These are phyloP conservation scores for Cryptoprocta ferox DNA, from an alignment of 2,797 vertebrate species.

Conservation along the genomic window DNA sequence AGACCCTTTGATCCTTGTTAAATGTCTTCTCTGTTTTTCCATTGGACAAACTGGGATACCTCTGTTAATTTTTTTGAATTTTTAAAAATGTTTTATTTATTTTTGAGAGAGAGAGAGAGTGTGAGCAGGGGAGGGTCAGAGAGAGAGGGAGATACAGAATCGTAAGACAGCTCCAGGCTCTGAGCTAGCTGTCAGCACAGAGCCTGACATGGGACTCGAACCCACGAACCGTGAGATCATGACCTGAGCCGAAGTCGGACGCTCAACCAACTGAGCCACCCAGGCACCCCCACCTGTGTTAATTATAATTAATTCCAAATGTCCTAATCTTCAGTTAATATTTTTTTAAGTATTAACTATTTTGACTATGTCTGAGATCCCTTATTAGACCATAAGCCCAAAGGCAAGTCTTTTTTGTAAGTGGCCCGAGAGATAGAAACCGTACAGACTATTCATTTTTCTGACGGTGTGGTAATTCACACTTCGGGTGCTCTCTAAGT, in stretches of 20 bases:
- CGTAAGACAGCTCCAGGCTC: too few species aligned
- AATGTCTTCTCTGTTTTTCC: neutral
- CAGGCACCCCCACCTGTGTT: neutral
- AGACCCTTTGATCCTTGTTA: neutral
- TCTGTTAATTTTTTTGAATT: too few species aligned
- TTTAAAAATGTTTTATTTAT: too few species aligned
- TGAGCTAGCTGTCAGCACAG: too few species aligned
- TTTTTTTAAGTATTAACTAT: neutral
- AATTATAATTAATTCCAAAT: slow-evolving; percentile 16
- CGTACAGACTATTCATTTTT: neutral
- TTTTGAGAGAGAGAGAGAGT: too few species aligned
- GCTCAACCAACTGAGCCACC: too few species aligned
- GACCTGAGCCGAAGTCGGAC: too few species aligned
- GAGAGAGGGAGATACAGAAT: too few species aligned
- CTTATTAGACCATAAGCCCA: neutral
- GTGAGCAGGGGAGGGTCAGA: too few species aligned
- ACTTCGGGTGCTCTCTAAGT: neutral
- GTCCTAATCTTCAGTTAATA: neutral
- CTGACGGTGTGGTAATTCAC: neutral
- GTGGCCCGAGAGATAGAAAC: neutral
- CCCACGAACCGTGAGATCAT: too few species aligned
- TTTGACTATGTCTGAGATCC: neutral
- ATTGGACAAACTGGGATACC: neutral
- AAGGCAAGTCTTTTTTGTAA: neutral
- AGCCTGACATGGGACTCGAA: too few species aligned